These are phyloP conservation scores for Malurus splendens DNA, from an alignment of 2,797 vertebrate species.

Conservation along the genomic window DNA sequence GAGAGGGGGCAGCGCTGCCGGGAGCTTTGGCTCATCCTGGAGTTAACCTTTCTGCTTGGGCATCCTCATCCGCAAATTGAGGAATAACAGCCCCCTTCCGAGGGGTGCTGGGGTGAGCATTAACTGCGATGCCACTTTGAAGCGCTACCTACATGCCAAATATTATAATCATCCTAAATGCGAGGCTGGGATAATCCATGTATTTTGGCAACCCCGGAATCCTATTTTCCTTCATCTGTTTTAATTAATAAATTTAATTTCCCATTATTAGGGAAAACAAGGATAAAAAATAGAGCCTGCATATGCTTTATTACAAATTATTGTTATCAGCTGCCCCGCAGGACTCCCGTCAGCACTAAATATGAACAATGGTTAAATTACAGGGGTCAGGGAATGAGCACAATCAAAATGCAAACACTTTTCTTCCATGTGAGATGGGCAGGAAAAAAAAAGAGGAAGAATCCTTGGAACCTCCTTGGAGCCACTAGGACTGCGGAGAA, in stretches of 20 bases:
- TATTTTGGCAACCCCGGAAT: conserved; percentile 20
- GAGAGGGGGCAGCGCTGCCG: background rate
- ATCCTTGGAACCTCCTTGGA: conserved; percentile 62
- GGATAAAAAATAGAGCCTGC: conserved; percentile 26
- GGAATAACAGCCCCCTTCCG: background rate
- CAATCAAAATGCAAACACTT: conserved; percentile 73
- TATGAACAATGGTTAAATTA: conserved; percentile 73
- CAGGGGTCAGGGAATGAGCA: conserved; percentile 62
- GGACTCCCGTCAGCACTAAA: conserved; percentile 66
- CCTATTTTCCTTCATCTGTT: conserved; percentile 46
- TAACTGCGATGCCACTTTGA: background rate
- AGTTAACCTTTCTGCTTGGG: background rate
- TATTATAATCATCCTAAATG: conserved; percentile 19
- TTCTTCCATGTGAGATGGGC: conserved; percentile 52
- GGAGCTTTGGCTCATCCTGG: background rate
- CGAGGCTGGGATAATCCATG: conserved; percentile 15
- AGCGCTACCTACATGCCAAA: background rate
- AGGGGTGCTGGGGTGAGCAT: background rate
- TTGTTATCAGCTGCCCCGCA: conserved; percentile 73
- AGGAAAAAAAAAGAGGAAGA: background rate
- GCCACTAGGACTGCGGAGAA: conserved; percentile 46
- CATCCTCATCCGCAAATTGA: background rate
- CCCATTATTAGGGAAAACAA: conserved; percentile 21
- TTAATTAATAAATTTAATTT: conserved; percentile 69
- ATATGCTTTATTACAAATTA: conserved; percentile 64